These are phyloP conservation scores for Pungitius pungitius DNA, from an alignment of 2,113 vertebrate genomes.

Conservation along the genomic window DNA sequence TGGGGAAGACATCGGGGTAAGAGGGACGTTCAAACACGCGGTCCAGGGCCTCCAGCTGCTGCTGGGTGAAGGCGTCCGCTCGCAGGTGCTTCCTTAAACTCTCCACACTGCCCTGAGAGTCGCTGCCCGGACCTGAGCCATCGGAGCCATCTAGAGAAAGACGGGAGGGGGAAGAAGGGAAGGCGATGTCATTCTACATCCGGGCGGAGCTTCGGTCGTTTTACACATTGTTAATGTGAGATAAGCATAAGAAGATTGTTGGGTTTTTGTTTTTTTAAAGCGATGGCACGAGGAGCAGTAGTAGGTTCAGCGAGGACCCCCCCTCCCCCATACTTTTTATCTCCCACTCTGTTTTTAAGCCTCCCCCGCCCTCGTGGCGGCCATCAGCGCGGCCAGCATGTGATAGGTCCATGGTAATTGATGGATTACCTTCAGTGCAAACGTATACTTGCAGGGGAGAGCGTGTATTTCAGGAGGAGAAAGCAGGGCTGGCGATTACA, in stretches of 20 bases:
- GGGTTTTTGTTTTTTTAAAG: constrained; percentile 25
- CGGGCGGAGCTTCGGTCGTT: constrained; percentile 29
- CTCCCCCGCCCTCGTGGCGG: constrained; percentile 40
- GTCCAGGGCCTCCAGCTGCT: constrained; percentile 97
- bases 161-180: constrained; percentile 4
- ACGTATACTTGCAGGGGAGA: constrained; percentile 82
- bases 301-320: constrained; percentile 56
- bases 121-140: constrained; percentile 96
- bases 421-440: constrained; percentile 85
- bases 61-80: constrained; percentile 97
- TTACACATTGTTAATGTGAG: constrained; percentile 23
- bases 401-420: constrained; percentile 83
- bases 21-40: constrained; percentile 97
- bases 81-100: constrained; percentile 99
- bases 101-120: constrained; percentile 99
- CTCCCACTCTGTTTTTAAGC: constrained; percentile 33
- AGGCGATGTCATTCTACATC: constrained; percentile 37
- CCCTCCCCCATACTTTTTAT: constrained; percentile 61
- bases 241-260: constrained; percentile 13
- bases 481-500: constrained; percentile 68
- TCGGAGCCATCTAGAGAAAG: constrained; percentile 90
- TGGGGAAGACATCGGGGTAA: constrained; percentile 95
- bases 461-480: constrained; percentile 74
- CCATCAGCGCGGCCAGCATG: constrained; percentile 83
- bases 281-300: constrained; percentile 41